These are phyloP conservation scores for Triplophysa siluroides DNA, from an alignment of 2,113 vertebrate species.

Conservation along the genomic window DNA sequence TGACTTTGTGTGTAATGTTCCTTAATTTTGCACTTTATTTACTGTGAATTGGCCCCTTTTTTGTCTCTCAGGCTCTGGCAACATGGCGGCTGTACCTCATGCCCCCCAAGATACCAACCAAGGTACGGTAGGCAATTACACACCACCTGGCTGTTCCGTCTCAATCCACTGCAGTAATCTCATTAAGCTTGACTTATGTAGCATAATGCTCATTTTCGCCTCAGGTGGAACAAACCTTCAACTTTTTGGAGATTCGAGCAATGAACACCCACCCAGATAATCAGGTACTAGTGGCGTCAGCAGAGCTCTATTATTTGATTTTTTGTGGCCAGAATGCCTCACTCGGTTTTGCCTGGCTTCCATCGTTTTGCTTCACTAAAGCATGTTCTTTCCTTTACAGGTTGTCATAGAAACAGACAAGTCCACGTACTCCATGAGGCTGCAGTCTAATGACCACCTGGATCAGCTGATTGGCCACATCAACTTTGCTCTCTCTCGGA, in stretches of 20 bases:
- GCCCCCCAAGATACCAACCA: slow-evolving; percentile 84
- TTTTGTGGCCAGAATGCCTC: not conserved
- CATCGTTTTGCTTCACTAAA: slow-evolving; percentile 15
- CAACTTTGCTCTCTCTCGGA: slow-evolving; percentile 83
- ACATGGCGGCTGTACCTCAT: slow-evolving; percentile 88
- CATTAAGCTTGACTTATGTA: not conserved
- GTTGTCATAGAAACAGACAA: slow-evolving; percentile 89
- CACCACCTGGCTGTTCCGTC: not conserved
- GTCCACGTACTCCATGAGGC: slow-evolving; percentile 78
- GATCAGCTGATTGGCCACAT: slow-evolving; percentile 82
- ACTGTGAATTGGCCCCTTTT: slow-evolving; percentile 62
- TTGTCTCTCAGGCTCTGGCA: slow-evolving; percentile 74
- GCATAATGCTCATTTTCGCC: slow-evolving; percentile 32
- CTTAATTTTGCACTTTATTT: slow-evolving; percentile 63
- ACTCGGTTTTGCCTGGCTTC: not conserved
- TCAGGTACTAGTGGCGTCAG: slow-evolving; percentile 62
- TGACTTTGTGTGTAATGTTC: slow-evolving; percentile 53
- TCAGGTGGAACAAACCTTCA: slow-evolving; percentile 76
- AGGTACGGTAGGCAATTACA: slow-evolving; percentile 68
- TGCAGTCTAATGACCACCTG: slow-evolving; percentile 81
- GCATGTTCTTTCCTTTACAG: slow-evolving; percentile 61
- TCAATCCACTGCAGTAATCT: slow-evolving; percentile 1
- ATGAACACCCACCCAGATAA: slow-evolving; percentile 76
- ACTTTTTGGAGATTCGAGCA: slow-evolving; percentile 77
- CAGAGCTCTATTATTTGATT: not conserved